phyloP scores from a whole-genome alignment of 2,113 vertebrate genomes.

The Microtus ochrogaster region DNA sequence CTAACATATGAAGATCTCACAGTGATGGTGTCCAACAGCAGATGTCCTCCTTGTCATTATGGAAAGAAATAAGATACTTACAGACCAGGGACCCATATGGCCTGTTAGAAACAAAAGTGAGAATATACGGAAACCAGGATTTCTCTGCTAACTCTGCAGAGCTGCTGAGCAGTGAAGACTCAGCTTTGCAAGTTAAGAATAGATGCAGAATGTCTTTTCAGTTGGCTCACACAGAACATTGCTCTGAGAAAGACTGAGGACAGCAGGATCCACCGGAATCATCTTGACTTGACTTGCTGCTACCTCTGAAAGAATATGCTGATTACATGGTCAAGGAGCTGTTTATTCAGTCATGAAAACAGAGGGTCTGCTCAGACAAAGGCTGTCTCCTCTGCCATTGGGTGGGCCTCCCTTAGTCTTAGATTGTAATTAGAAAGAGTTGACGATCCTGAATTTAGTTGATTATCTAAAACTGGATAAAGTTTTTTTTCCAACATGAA shows the following conservation, averaged over 20 bases:
- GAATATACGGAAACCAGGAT: conserved; percentile 50
- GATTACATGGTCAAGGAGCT: background rate
- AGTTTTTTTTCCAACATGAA: background rate
- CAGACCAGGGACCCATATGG: conserved; percentile 69
- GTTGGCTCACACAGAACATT: background rate
- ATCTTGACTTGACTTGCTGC: background rate
- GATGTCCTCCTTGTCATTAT: conserved; percentile 71
- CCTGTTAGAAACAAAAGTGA: conserved; percentile 67
- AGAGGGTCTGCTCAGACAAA: background rate
- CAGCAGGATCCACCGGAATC: background rate
- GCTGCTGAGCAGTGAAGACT: background rate
- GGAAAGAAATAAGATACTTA: conserved; percentile 74
- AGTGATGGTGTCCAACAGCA: conserved; percentile 59
- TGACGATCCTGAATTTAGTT: background rate
- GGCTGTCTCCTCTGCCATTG: background rate
- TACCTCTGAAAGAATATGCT: background rate
- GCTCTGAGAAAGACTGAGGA: background rate
- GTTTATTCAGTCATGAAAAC: background rate
- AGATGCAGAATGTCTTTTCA: conserved; percentile 42
- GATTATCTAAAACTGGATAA: background rate
- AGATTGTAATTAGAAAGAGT: background rate
- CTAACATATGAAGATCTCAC: conserved; percentile 44
- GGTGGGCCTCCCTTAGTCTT: background rate
- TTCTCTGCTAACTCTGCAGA: background rate
- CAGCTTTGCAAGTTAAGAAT: background rate